A percentile compares a stretch with the other conserved stretches of the same genome.
These are phyloP conservation scores for Eulemur mongoz DNA, from an alignment of 2,797 vertebrate genomes.

Conservation along the genomic window DNA sequence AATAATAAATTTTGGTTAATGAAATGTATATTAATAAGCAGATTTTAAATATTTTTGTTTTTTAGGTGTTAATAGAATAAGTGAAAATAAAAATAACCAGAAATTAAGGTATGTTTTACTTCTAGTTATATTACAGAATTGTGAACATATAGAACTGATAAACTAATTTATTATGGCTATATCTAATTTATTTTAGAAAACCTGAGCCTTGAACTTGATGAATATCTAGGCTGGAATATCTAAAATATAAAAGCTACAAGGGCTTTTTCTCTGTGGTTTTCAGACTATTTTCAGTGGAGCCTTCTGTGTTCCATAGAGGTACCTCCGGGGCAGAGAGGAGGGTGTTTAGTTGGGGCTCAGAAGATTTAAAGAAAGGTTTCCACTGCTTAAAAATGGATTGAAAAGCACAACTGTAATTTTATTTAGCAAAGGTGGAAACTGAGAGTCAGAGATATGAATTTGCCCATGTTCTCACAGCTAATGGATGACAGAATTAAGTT, in stretches of 20 bases:
- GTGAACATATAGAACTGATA: not conserved
- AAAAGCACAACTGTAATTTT: not conserved
- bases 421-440: not conserved
- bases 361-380: not conserved
- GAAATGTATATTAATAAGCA: conserved; percentile 20
- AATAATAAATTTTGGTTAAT: conserved; percentile 31
- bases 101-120: conserved; percentile 71
- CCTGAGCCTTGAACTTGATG: not conserved
- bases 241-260: not conserved
- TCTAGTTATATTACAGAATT: conserved; percentile 10
- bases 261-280: conserved; percentile 4
- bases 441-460: not conserved
- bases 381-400: not conserved
- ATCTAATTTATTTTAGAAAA: conserved; percentile 23
- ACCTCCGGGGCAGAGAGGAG: not conserved
- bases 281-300: not conserved
- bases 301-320: not conserved
- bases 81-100: conserved; percentile 64
- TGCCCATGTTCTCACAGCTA: not conserved
- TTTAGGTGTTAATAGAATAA: conserved; percentile 68
- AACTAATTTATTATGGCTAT: not conserved
- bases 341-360: not conserved
- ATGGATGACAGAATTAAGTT: not conserved
- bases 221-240: not conserved
- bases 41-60: not conserved